Conservation (phyloP, 2,797 vertebrate genomes). For the Melanotaenia parkinsoni region DNA sequence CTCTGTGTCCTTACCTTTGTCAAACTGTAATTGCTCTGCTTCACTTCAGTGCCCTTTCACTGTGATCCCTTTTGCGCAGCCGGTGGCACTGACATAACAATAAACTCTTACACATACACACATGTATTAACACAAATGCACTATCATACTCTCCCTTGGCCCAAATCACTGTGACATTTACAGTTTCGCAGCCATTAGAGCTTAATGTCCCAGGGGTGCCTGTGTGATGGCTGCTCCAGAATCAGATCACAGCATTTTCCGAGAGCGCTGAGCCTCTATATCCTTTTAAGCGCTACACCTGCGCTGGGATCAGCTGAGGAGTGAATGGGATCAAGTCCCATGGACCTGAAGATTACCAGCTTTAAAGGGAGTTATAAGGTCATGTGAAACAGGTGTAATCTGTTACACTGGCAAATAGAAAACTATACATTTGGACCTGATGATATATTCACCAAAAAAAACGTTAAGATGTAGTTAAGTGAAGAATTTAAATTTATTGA, state of each 20-base stretch:
- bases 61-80: slow-evolving; percentile 52
- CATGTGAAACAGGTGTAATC: slow-evolving; percentile 49
- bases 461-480: background rate
- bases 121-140: slow-evolving; percentile 18
- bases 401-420: slow-evolving; percentile 14
- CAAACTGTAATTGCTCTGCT: slow-evolving; percentile 71
- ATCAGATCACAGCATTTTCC: slow-evolving; percentile 54
- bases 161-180: slow-evolving; percentile 83
- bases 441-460: slow-evolving; percentile 4
- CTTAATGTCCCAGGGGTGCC: slow-evolving; percentile 65
- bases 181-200: slow-evolving; percentile 77
- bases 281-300: slow-evolving; percentile 40
- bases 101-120: slow-evolving; percentile 15
- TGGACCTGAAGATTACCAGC: slow-evolving; percentile 36
- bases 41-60: slow-evolving; percentile 73
- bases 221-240: slow-evolving; percentile 45
- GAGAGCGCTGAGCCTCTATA: slow-evolving; percentile 22
- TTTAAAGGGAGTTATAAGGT: slow-evolving; percentile 33
- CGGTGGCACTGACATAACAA: slow-evolving; percentile 59
- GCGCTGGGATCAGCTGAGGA: slow-evolving; percentile 39
- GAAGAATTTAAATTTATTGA: background rate
- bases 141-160: slow-evolving; percentile 40
- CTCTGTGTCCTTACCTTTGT: slow-evolving; percentile 39
- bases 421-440: slow-evolving; percentile 24
- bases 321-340: slow-evolving; percentile 36